Conservation (phyloP, 1,140 invertebrate species). For the Archegozetes longisetosus region DNA sequence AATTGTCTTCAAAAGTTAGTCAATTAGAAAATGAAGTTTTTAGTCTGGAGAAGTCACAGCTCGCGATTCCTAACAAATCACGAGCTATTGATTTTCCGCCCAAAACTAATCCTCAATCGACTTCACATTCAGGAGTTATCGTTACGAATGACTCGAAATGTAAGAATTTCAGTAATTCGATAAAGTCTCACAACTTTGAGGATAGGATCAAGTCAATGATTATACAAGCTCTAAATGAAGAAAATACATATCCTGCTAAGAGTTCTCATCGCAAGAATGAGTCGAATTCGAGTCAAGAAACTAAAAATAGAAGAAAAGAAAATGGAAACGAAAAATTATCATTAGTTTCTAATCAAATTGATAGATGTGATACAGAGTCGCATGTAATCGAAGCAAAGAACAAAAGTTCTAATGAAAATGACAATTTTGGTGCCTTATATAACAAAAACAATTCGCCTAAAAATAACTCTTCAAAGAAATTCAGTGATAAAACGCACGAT, state of each 20-base stretch:
- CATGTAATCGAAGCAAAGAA: neutral
- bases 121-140: neutral
- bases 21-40: conserved; percentile 54
- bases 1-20: conserved; percentile 55
- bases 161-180: neutral
- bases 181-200: conserved; percentile 49
- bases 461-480: neutral
- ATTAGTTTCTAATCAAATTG: neutral
- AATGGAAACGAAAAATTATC: neutral
- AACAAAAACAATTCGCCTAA: neutral
- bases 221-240: conserved; percentile 66
- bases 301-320: neutral
- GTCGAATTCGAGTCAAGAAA: neutral
- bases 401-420: neutral
- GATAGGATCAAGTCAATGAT: conserved; percentile 78
- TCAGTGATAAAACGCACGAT: neutral
- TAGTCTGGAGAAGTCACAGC: conserved; percentile 48
- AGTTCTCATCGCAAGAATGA: neutral
- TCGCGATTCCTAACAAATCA: conserved; percentile 30
- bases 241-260: neutral
- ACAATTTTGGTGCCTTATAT: neutral
- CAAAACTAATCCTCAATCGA: neutral
- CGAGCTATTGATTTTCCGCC: neutral
- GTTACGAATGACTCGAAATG: neutral
- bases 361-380: neutral